A percentile compares a stretch with the other conserved stretches of the same genome.
phyloP scores from a whole-genome alignment of 2,888 invertebrate genomes.

The Polyploca ridens region DNA sequence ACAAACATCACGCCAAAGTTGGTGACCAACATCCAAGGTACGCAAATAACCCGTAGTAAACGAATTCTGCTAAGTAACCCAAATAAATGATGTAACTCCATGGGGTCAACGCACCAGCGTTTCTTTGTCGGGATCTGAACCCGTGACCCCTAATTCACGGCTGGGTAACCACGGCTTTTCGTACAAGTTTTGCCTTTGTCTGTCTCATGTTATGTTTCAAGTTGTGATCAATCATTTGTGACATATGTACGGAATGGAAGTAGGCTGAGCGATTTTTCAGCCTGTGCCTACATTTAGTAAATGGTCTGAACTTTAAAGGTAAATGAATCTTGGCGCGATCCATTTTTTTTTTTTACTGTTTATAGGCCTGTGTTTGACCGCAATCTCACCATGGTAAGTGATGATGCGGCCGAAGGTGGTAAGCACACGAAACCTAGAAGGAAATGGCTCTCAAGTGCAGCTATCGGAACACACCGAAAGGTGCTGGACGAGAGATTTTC shows the following conservation, averaged over 20 bases:
- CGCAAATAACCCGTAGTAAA: slow-evolving; percentile 1
- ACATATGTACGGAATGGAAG: not conserved
- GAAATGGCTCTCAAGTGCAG: too few relatives aligned
- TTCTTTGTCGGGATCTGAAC: slow-evolving; percentile 53
- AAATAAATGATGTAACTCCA: slow-evolving; percentile 54
- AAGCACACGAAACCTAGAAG: too few relatives aligned
- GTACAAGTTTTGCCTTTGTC: slow-evolving; percentile 11
- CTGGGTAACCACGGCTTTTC: slow-evolving; percentile 26
- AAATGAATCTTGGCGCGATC: too few relatives aligned
- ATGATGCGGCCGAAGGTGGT: too few relatives aligned
- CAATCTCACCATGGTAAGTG: too few relatives aligned
- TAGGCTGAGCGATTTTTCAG: not conserved
- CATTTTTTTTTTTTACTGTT: too few relatives aligned
- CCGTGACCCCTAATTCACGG: slow-evolving; percentile 60
- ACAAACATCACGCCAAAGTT: not conserved
- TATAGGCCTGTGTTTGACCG: too few relatives aligned
- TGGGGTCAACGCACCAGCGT: slow-evolving; percentile 47
- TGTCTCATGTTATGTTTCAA: not conserved
- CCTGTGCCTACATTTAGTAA: not conserved
- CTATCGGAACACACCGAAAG: too few relatives aligned
- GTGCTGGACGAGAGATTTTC: too few relatives aligned
- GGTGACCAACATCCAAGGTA: not conserved
- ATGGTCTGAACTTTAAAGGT: too few relatives aligned
- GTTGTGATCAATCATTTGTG: slow-evolving; percentile 6
- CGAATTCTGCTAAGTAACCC: slow-evolving; percentile 34